Conservation (phyloP, 2,888 invertebrate genomes). For the Harmothoe impar region DNA sequence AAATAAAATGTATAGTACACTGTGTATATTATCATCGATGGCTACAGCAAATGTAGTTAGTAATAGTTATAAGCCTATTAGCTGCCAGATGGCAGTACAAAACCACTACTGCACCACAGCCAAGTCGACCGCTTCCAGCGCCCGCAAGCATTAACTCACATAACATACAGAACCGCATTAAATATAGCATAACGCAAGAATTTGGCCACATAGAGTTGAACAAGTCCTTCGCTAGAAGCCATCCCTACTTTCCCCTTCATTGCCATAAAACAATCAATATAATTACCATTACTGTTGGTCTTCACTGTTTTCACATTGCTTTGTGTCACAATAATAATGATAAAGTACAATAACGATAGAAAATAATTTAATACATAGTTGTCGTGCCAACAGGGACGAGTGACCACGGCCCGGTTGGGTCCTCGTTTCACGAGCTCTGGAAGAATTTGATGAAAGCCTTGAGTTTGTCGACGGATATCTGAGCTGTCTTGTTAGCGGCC, state of each 20-base stretch:
- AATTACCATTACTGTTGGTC: neutral
- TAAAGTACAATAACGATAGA: neutral
- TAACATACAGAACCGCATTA: neutral
- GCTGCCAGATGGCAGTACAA: neutral
- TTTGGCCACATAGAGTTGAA: slow-evolving; percentile 29
- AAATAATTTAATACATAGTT: neutral
- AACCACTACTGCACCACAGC: neutral
- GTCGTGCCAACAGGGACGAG: neutral
- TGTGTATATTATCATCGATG: neutral
- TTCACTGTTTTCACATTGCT: neutral
- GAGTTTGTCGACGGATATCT: slow-evolving; percentile 56
- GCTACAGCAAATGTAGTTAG: neutral
- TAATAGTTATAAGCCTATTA: neutral
- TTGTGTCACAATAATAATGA: neutral
- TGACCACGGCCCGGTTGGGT: neutral
- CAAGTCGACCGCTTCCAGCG: no score
- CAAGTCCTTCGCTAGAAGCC: neutral
- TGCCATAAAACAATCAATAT: neutral
- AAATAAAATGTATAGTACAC: neutral
- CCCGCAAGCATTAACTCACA: neutral
- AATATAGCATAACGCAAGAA: slow-evolving; percentile 27
- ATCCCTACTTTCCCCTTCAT: neutral
- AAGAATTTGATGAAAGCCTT: slow-evolving; percentile 65
- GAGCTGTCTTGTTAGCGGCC: slow-evolving; percentile 56
- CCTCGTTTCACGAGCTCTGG: slow-evolving; percentile 58